Percentiles rank a stretch among this genome's conserved stretches.
Evolutionary conservation across 2,797 vertebrate genomes (phyloP).

Genomic region (Ataeniobius toweri): DNA sequence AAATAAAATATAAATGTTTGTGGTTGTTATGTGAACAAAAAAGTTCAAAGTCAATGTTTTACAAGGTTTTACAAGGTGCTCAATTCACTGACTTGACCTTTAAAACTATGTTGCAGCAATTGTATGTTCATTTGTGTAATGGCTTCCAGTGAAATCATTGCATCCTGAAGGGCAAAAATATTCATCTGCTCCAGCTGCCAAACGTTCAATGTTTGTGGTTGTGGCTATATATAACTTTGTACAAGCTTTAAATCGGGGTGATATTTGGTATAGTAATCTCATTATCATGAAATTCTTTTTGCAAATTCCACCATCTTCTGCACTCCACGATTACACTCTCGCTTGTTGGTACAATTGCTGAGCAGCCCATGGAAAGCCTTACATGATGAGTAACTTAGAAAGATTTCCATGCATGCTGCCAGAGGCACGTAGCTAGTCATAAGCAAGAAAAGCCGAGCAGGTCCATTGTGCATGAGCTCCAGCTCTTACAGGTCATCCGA

Average conservation of each 20-base stretch:
- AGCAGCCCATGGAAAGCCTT: conserved; percentile 53
- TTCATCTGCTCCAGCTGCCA: too few species aligned
- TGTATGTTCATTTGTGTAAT: neutral
- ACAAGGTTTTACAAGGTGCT: neutral
- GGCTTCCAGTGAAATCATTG: neutral
- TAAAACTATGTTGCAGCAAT: neutral
- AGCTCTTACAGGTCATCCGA: conserved; percentile 53
- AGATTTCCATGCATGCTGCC: conserved; percentile 45
- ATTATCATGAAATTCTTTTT: conserved; percentile 1
- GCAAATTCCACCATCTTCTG: conserved; percentile 12
- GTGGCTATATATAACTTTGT: neutral
- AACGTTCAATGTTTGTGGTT: too few species aligned
- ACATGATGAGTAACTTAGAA: conserved; percentile 68
- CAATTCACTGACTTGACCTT: neutral
- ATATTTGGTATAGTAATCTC: neutral
- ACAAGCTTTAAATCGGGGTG: neutral
- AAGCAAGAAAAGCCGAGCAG: conserved; percentile 51
- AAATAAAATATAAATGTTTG: too few species aligned
- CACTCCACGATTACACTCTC: conserved; percentile 37
- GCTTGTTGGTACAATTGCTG: conserved; percentile 36
- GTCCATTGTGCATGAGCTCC: conserved; percentile 46
- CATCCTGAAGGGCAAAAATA: too few species aligned
- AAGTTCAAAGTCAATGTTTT: neutral
- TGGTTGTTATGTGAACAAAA: neutral
- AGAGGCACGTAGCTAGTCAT: conserved; percentile 53